A percentile compares a stretch with the other conserved stretches of the same genome.
Conservation (phyloP, 2,113 vertebrate genomes). For the Perca fluviatilis region DNA sequence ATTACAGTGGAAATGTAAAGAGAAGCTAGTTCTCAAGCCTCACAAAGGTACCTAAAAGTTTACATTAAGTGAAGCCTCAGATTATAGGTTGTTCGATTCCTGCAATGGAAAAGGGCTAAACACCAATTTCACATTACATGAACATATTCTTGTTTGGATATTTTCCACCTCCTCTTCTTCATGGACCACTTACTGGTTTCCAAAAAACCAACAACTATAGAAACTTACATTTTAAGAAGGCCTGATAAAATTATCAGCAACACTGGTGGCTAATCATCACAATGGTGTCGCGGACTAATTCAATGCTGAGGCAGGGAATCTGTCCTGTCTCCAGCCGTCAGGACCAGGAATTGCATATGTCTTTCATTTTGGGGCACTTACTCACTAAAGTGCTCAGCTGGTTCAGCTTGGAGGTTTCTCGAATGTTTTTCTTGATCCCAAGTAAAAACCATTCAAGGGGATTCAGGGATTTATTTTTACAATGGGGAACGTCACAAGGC, state of each 20-base stretch:
- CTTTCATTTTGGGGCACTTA: conserved; percentile 43
- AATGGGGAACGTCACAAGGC: conserved; percentile 42
- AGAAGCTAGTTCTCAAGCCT: neutral
- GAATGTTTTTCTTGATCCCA: conserved; percentile 57
- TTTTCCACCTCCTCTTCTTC: neutral
- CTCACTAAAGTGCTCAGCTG: conserved; percentile 33
- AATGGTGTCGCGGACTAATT: neutral
- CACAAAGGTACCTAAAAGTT: neutral
- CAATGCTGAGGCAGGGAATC: neutral
- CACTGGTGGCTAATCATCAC: conserved; percentile 6
- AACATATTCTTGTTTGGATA: conserved; percentile 6
- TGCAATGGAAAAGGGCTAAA: neutral
- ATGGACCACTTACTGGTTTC: neutral
- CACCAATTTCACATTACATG: conserved; percentile 7
- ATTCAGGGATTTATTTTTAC: conserved; percentile 71
- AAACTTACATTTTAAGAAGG: neutral
- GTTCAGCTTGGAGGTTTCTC: conserved; percentile 38
- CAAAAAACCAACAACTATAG: neutral
- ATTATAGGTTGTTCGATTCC: conserved; percentile 8
- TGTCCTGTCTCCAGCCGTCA: neutral
- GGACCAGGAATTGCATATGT: conserved; percentile 20
- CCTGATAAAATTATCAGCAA: neutral
- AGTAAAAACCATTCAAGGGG: conserved; percentile 36
- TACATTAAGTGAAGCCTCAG: neutral
- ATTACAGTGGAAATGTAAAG: neutral